These are phyloP conservation scores for Zaprionus bogoriensis DNA, from an alignment of 2,888 invertebrate species.

Conservation along the genomic window DNA sequence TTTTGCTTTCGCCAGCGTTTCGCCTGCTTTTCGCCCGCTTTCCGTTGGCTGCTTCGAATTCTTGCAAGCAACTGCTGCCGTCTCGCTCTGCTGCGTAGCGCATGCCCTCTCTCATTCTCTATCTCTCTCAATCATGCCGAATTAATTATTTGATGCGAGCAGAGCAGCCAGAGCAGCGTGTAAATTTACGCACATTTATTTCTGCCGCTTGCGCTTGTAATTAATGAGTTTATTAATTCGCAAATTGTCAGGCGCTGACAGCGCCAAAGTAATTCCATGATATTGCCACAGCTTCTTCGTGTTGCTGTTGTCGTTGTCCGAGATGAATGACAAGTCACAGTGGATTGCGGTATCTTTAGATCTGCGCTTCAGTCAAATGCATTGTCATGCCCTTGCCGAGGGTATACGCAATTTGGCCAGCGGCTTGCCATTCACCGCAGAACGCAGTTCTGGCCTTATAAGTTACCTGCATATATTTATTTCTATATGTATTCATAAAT, in stretches of 20 bases:
- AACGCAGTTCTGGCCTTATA: too few species aligned
- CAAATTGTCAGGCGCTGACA: conserved; percentile 73
- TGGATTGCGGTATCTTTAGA: conserved; percentile 47
- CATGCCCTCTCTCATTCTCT: not conserved
- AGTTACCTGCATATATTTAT: too few species aligned
- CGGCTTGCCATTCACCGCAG: too few species aligned
- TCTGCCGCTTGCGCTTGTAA: conserved; percentile 62
- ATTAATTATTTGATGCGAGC: conserved; percentile 51
- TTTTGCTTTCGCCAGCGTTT: conserved; percentile 29
- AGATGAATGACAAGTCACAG: not conserved
- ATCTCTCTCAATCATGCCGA: conserved; percentile 32
- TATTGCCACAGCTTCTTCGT: conserved; percentile 3
- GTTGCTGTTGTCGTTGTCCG: not conserved
- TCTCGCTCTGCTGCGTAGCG: not conserved
- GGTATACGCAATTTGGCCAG: too few species aligned
- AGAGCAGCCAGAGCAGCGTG: conserved; percentile 23
- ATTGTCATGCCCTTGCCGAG: conserved; percentile 35
- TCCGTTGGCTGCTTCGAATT: conserved; percentile 30
- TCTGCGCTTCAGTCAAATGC: conserved; percentile 41
- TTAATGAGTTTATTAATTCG: conserved; percentile 80
- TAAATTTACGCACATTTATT: conserved; percentile 41
- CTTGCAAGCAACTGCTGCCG: conserved; percentile 2
- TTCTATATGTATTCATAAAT: too few species aligned
- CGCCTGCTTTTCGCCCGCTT: conserved; percentile 1
- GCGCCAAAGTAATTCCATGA: conserved; percentile 47